Percentiles rank a stretch among this genome's conserved stretches.
Evolutionary conservation across 2,797 vertebrate species (phyloP).

Genomic region (Limosa lapponica): DNA sequence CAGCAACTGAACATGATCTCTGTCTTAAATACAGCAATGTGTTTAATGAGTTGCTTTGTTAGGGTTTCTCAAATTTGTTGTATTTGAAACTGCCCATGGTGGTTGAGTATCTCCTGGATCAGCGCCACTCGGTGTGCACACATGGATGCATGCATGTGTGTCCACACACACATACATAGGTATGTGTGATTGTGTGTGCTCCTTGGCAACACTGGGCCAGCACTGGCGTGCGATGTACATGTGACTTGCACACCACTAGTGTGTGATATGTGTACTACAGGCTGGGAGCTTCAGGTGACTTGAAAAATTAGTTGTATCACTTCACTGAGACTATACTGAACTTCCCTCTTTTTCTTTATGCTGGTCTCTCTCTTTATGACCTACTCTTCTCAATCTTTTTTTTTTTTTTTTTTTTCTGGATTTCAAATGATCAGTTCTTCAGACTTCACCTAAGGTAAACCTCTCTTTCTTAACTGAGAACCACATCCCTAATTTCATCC

Average conservation of each 20-base stretch:
- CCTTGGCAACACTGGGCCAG: not conserved
- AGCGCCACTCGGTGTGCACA: accelerated
- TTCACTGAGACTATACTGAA: not conserved
- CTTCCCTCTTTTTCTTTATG: not conserved
- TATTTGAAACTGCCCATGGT: not conserved
- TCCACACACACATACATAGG: accelerated
- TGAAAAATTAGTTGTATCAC: not conserved
- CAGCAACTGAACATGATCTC: not conserved
- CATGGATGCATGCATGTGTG: accelerated
- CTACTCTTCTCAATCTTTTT: not conserved
- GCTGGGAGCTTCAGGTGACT: not conserved
- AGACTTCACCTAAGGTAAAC: not conserved
- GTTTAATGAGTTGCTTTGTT: not conserved
- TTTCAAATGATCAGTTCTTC: not conserved
- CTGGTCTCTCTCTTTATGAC: not conserved
- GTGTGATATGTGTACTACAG: not conserved
- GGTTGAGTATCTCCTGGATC: not conserved
- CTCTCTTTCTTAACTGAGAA: not conserved
- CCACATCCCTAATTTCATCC: not conserved
- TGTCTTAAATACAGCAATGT: not conserved
- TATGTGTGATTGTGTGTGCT: not conserved
- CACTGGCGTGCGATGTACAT: accelerated
- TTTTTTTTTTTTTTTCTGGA: not conserved
- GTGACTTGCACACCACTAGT: accelerated
- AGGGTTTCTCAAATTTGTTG: not conserved